phyloP scores from a whole-genome alignment of 1,140 invertebrate genomes.

The Cephus cinctus region DNA sequence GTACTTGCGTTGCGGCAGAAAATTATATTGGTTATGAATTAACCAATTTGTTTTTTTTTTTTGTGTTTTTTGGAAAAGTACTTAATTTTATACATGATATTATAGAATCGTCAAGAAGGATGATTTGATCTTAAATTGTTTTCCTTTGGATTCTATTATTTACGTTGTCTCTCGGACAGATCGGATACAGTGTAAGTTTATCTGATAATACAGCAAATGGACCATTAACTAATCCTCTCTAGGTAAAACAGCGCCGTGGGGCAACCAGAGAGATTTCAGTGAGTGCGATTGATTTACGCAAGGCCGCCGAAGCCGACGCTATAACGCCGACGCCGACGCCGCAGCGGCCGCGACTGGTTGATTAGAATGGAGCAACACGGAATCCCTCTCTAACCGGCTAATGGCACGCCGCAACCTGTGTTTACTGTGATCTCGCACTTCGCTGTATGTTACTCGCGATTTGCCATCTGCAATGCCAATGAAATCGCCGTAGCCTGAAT shows the following conservation, averaged over 20 bases:
- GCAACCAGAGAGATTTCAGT: conserved; percentile 38
- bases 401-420: conserved; percentile 53
- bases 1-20: too few species aligned
- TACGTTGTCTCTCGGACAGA: too few species aligned
- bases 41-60: not conserved
- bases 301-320: conserved; percentile 22
- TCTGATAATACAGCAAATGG: conserved; percentile 49
- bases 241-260: conserved; percentile 37
- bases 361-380: conserved; percentile 55
- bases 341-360: conserved; percentile 41
- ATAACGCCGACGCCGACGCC: conserved; percentile 23
- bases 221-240: conserved; percentile 52
- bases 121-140: too few species aligned
- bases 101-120: too few species aligned
- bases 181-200: conserved; percentile 43
- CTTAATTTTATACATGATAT: too few species aligned
- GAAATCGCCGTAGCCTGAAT: conserved; percentile 24
- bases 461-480: conserved; percentile 53
- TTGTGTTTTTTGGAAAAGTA: not conserved
- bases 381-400: conserved; percentile 54
- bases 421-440: conserved; percentile 54
- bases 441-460: conserved; percentile 45
- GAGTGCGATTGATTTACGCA: conserved; percentile 51
- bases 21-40: too few species aligned
- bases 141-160: too few species aligned